A percentile compares a stretch with the other conserved stretches of the same genome.
Evolutionary conservation across 2,797 vertebrate species (phyloP).

Genomic region (Holocentrus rufus): DNA sequence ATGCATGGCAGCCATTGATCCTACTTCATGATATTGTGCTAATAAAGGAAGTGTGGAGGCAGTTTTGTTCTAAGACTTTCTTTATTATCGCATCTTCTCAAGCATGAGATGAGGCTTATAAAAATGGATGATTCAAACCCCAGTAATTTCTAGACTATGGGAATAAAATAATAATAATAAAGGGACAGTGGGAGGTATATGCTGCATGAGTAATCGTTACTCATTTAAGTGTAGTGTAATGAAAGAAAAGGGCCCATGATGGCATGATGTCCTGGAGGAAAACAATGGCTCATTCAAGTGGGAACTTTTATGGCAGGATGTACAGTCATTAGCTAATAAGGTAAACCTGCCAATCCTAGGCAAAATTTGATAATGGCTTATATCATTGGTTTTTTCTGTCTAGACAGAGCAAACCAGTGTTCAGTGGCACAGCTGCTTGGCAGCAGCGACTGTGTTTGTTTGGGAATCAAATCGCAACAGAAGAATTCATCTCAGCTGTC

Average conservation of each 20-base stretch:
- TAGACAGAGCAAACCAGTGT: conserved; percentile 16
- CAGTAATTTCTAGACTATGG: neutral
- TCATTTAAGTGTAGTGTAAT: neutral
- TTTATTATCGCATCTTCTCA: conserved; percentile 23
- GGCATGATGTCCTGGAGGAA: neutral
- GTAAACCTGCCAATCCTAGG: conserved; percentile 11
- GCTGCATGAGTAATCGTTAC: neutral
- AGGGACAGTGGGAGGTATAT: neutral
- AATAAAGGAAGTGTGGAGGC: neutral
- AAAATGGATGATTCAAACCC: neutral
- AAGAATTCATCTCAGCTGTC: no score
- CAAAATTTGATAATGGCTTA: neutral
- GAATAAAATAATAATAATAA: conserved; percentile 2
- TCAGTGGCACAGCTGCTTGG: neutral
- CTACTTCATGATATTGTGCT: conserved; percentile 2
- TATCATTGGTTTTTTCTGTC: neutral
- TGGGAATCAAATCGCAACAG: no score
- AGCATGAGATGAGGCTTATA: conserved; percentile 14
- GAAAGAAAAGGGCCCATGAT: neutral
- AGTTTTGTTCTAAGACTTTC: conserved; percentile 21
- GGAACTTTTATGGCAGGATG: conserved; percentile 13
- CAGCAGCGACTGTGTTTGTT: neutral
- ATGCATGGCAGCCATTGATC: conserved; percentile 19
- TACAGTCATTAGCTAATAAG: neutral
- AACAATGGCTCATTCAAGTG: conserved; percentile 2